Evolutionary conservation across 1,140 invertebrate genomes (phyloP).

Genomic region (Carposina sasakii): DNA sequence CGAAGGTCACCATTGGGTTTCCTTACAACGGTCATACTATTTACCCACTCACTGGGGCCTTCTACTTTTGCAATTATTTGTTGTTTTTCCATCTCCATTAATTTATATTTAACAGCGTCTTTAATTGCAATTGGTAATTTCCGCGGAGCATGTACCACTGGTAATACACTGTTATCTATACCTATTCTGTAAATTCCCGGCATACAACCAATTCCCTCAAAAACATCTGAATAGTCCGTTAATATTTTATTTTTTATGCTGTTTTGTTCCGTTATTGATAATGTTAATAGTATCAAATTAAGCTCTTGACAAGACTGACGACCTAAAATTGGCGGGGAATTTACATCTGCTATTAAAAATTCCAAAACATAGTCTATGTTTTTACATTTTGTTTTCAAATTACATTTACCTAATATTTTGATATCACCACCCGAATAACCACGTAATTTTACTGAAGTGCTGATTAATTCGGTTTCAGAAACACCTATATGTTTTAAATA

Average conservation of each 20-base stretch:
- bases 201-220: conserved; percentile 7
- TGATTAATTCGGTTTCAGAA: not conserved
- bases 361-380: not conserved
- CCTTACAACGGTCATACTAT: conserved; percentile 51
- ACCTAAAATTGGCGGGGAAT: not conserved
- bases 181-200: conserved; percentile 4
- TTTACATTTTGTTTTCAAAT: conserved; percentile 1
- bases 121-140: conserved; percentile 3
- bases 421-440: conserved; percentile 3
- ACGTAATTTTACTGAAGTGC: not conserved
- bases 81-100: conserved; percentile 2
- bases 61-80: conserved; percentile 9
- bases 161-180: not conserved
- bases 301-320: not conserved
- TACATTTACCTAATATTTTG: not conserved
- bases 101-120: conserved; percentile 6
- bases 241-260: not conserved
- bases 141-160: conserved; percentile 8
- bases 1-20: conserved; percentile 44
- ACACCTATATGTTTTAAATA: conserved; percentile 1
- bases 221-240: conserved; percentile 4
- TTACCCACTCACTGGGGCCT: conserved; percentile 49
- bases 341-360: conserved; percentile 6
- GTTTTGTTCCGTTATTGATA: not conserved
- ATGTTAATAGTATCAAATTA: not conserved